Conservation (phyloP, 1,140 invertebrate genomes). For the Semibalanus balanoides region DNA sequence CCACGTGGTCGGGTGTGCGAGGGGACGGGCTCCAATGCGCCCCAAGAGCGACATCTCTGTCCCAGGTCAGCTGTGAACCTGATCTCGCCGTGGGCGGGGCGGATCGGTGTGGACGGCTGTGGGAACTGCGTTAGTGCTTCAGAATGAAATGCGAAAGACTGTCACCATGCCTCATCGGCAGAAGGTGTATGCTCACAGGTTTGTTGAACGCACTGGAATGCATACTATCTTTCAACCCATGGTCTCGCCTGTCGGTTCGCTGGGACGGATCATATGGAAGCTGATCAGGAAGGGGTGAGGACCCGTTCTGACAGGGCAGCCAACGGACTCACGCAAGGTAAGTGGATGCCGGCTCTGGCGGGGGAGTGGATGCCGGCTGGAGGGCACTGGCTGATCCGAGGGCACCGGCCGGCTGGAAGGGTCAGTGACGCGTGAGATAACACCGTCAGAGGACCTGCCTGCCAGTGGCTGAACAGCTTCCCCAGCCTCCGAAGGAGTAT, state of each 20-base stretch:
- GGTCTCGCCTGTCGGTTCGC: not conserved
- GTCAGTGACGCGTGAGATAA: not conserved
- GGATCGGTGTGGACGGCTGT: not conserved
- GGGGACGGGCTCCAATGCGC: not conserved
- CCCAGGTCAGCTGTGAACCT: slow-evolving; percentile 4
- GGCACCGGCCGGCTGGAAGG: not conserved
- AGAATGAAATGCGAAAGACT: not conserved
- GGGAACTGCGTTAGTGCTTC: not conserved
- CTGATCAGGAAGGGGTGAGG: too few relatives aligned
- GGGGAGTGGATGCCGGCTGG: not conserved
- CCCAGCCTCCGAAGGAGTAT: not conserved
- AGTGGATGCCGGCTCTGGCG: not conserved
- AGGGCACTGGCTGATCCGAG: not conserved
- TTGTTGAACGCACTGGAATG: not conserved
- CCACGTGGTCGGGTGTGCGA: slow-evolving; percentile 10
- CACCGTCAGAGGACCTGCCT: not conserved
- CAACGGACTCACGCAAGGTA: not conserved
- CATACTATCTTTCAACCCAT: not conserved
- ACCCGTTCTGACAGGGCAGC: not conserved
- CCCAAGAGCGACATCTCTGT: slow-evolving; percentile 13
- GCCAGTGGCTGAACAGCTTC: not conserved
- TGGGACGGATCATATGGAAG: not conserved
- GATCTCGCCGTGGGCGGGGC: slow-evolving; percentile 6
- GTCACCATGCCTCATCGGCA: not conserved
- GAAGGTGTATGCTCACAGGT: not conserved